Conservation (phyloP, 2,113 vertebrate genomes). For the Riparia riparia region DNA sequence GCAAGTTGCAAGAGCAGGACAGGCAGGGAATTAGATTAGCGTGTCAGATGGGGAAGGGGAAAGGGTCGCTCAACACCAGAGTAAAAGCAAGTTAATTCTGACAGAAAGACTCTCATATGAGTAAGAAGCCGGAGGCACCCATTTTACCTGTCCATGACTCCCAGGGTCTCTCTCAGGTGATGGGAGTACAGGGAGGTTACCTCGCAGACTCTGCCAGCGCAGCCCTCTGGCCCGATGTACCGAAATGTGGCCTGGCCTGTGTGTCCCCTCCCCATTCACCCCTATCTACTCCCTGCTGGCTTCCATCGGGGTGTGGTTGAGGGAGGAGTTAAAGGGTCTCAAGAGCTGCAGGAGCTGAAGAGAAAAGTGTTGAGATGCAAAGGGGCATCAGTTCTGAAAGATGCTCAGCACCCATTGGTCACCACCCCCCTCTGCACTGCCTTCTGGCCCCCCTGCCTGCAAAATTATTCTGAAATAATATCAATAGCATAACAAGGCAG, state of each 20-base stretch:
- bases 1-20: not conserved
- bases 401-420: conserved; percentile 55
- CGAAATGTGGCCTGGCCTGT: not conserved
- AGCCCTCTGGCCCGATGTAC: not conserved
- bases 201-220: not conserved
- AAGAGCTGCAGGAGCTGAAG: not conserved
- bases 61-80: not conserved
- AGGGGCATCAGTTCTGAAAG: conserved; percentile 56
- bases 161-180: not conserved
- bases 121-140: not conserved
- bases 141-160: conserved; percentile 72
- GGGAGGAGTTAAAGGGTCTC: conserved; percentile 61
- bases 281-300: not conserved
- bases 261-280: conserved; percentile 1
- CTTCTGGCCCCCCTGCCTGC: not conserved
- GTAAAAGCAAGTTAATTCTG: not conserved
- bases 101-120: not conserved
- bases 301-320: conserved; percentile 3
- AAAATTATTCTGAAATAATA: conserved; percentile 29
- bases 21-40: not conserved
- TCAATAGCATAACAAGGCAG: conserved; percentile 32
- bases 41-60: conserved; percentile 23
- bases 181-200: not conserved
- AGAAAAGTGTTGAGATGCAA: not conserved
- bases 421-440: not conserved